Evolutionary conservation across 2,113 vertebrate species (phyloP), one percentile per base, ranked within the genome.

Genomic region (Sinocyclocheilus anophthalmus): DNA sequence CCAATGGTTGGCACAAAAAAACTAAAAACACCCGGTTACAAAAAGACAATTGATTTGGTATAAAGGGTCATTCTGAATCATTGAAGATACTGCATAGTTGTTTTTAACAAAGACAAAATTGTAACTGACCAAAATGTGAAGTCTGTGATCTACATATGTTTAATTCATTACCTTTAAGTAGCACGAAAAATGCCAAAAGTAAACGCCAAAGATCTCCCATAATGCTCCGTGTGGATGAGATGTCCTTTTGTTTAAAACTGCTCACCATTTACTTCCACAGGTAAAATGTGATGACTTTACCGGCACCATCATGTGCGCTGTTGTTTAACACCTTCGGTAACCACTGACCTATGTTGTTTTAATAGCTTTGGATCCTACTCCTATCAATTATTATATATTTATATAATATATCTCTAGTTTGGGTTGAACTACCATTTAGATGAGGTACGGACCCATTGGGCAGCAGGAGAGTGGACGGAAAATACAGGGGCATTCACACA

Each of bases 291-390:
- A 55, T 8, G 11, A 79, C 45, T 10, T 30, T 12, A 16, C 33
- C 42, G 48, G 33, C 50, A 24, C 3, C 16, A 5, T 22, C 55
- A 50, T 37, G 16, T 61, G 39, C n/a, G 59, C 61, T 65, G 92
- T 94, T 93, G 85, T 92, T 94, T 73, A 83, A 93, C 94, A 94
- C 94, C 91, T 94, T 22, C 24, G 16, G 85, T 93, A 88, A 92
- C 87, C 86, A 86, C 72, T 93, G 90, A 87, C 5, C 87, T 91
- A 84, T 92, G 79, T 73, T 90, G 84, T 92, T 92, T 77, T 92
- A 91, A 59, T 77, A 33, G 53, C 39, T 45, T 48, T 30, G 22
- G 61, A 45, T 65, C 76, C 12, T 11, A 30, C 3, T n/a, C n/a
- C n/a, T n/a, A n/a, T n/a, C n/a, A n/a, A n/a, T n/a, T n/a, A n/a